Evolutionary conservation across 2,888 invertebrate genomes (phyloP).

Genomic region (Idaea dimidiata): DNA sequence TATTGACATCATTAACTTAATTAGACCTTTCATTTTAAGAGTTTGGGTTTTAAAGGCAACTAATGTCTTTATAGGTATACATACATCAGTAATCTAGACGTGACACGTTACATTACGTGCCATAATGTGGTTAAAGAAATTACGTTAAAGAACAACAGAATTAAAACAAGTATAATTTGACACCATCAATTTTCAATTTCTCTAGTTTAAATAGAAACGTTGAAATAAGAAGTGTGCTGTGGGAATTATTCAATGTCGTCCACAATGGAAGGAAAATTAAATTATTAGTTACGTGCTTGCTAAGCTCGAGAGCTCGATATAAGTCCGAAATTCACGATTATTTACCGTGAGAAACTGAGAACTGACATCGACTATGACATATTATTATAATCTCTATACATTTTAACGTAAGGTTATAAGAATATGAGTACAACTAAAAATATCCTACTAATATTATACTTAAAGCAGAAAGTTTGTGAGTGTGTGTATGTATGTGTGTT

Average conservation of each 20-base stretch:
- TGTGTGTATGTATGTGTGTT: too few relatives aligned
- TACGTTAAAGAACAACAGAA: too few relatives aligned
- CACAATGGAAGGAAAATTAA: slow-evolving; percentile 67
- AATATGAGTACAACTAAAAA: too few relatives aligned
- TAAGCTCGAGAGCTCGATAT: slow-evolving; percentile 19
- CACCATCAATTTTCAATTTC: slow-evolving; percentile 12
- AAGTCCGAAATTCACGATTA: slow-evolving; percentile 66
- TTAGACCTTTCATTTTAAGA: slow-evolving; percentile 33
- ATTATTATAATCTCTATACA: slow-evolving; percentile 41
- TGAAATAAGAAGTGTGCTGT: slow-evolving; percentile 50
- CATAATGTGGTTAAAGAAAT: too few relatives aligned
- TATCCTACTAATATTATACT: too few relatives aligned
- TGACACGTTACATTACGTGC: too few relatives aligned
- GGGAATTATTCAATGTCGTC: slow-evolving; percentile 58
- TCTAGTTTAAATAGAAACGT: slow-evolving; percentile 30
- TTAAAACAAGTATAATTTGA: not conserved
- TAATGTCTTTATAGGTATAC: too few relatives aligned
- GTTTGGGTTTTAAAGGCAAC: slow-evolving; percentile 9
- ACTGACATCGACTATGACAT: slow-evolving; percentile 68
- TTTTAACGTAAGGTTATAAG: too few relatives aligned
- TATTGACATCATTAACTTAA: slow-evolving; percentile 43
- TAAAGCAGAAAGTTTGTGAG: too few relatives aligned
- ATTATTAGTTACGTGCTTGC: slow-evolving; percentile 51
- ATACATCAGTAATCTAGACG: too few relatives aligned
- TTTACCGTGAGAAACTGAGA: slow-evolving; percentile 74